These are phyloP conservation scores for Agraylea sexmaculata DNA, from an alignment of 1,140 invertebrate species.

Conservation along the genomic window DNA sequence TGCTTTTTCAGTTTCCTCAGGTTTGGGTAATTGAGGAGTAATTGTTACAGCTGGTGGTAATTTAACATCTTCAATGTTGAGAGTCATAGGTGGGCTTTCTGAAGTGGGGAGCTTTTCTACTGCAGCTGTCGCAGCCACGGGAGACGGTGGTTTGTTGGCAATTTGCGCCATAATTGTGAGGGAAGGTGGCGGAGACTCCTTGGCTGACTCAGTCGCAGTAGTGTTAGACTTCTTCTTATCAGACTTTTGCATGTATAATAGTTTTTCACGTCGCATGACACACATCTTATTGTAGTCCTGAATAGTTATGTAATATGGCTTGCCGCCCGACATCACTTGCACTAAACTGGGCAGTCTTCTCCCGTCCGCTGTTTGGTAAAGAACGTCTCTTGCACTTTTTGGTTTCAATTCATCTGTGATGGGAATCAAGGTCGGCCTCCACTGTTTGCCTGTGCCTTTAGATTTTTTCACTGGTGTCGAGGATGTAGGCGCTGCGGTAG, in stretches of 20 bases:
- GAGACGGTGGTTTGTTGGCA: conserved; percentile 7
- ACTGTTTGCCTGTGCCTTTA: conserved; percentile 44
- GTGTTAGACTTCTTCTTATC: conserved; percentile 25
- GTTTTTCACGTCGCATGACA: conserved; percentile 47
- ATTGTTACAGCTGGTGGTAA: conserved; percentile 1
- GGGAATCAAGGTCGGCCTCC: conserved; percentile 55
- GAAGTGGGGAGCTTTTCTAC: not conserved
- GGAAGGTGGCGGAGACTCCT: too few relatives aligned
- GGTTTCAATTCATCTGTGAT: conserved; percentile 35
- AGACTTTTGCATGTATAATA: conserved; percentile 43
- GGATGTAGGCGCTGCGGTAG: conserved; percentile 23
- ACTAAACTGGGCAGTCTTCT: conserved; percentile 42
- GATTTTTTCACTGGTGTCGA: conserved; percentile 36
- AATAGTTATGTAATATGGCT: conserved; percentile 53
- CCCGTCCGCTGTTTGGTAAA: conserved; percentile 43
- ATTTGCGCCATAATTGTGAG: too few relatives aligned
- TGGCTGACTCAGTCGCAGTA: conserved; percentile 22
- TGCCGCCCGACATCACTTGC: conserved; percentile 51
- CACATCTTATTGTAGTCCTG: conserved; percentile 61
- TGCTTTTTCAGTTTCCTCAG: conserved; percentile 1
- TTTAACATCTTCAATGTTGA: conserved; percentile 5
- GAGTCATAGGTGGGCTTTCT: not conserved
- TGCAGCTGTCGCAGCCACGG: conserved; percentile 2
- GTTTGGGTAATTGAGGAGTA: not conserved
- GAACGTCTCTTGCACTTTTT: conserved; percentile 34